These are phyloP conservation scores for Montipora cactus DNA, from an alignment of 64 coral and sea anemone genomes.

Conservation along the genomic window DNA sequence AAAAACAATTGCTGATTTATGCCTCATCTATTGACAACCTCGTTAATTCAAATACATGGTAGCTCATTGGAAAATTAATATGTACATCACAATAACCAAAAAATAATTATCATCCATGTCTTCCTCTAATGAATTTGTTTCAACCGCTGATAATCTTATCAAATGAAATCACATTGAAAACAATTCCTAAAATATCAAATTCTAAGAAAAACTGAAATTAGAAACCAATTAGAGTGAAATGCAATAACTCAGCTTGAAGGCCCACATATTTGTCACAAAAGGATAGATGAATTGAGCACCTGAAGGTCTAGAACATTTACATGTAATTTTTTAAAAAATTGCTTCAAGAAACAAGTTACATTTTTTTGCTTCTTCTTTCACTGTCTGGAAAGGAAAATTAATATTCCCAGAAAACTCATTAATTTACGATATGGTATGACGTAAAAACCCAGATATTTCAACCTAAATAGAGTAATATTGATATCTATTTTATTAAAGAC, in stretches of 20 bases:
- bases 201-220: background rate
- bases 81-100: background rate
- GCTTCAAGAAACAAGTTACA: background rate
- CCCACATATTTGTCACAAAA: background rate
- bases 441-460: background rate
- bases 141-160: conserved; percentile 27
- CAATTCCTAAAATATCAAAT: background rate
- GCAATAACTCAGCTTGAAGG: no score
- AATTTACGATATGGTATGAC: background rate
- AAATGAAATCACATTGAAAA: background rate
- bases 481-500: background rate
- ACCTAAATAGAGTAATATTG: background rate
- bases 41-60: background rate
- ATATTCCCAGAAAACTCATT: background rate
- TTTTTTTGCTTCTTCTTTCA: background rate
- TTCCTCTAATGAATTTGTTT: conserved; percentile 7
- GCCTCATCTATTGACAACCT: background rate
- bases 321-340: background rate
- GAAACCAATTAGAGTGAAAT: background rate
- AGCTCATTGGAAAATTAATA: background rate
- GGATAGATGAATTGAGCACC: background rate
- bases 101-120: background rate
- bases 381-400: background rate
- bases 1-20: background rate
- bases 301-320: no score